These are phyloP conservation scores for Chloroceryle inda DNA, from an alignment of 2,797 vertebrate species.

Conservation along the genomic window DNA sequence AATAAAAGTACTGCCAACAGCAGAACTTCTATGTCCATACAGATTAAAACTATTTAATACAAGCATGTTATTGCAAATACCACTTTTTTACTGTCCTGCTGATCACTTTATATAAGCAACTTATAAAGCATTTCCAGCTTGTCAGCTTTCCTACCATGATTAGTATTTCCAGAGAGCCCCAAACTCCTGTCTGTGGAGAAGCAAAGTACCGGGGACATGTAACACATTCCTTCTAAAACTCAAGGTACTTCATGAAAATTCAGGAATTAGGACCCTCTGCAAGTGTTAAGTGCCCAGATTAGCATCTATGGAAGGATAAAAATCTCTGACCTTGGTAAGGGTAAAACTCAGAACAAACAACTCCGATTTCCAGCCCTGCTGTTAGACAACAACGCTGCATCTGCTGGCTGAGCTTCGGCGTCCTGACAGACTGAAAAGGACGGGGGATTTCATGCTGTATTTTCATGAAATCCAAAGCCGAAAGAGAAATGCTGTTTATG, in stretches of 20 bases:
- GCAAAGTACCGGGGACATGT: neutral
- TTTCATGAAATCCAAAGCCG: neutral
- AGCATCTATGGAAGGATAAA: neutral
- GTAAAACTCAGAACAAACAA: conserved; percentile 18
- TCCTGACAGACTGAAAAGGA: neutral
- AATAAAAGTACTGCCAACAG: neutral
- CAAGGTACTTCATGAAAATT: neutral
- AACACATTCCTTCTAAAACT: neutral
- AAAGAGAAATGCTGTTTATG: neutral
- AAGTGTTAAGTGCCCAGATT: neutral
- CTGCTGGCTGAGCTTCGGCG: conserved; percentile 1
- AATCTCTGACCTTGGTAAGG: conserved; percentile 25
- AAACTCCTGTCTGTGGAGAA: neutral
- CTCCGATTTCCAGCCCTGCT: neutral
- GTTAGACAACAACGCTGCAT: neutral
- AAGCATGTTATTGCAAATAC: neutral
- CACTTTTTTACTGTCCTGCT: neutral
- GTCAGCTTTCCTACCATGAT: neutral
- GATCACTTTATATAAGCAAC: neutral
- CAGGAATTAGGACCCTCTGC: neutral
- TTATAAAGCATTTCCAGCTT: neutral
- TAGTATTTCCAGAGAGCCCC: neutral
- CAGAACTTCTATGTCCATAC: neutral
- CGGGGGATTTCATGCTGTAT: neutral
- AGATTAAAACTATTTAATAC: neutral